Base-by-base conservation (phyloP, 2,113 vertebrate genomes). In the Pagrus major region DNA sequence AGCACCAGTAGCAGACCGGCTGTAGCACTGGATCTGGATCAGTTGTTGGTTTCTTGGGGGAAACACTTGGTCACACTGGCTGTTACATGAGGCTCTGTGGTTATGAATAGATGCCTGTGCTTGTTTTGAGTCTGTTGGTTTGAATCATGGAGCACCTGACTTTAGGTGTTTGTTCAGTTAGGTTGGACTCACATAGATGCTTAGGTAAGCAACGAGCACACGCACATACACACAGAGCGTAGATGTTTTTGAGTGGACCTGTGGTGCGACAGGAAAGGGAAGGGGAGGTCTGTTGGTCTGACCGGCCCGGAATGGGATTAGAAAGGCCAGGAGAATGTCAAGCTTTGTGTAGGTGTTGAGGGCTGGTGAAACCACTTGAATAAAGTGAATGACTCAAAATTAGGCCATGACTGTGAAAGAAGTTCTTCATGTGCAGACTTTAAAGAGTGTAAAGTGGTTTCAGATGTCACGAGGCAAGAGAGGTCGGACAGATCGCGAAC, bases 291-390 rank as follows among this genome's bases (percentile, higher is more conserved):
- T 59, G 80, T 51, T 75, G 67, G 54, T 76, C 55, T 82, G 75
- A 84, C 78, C 42, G 37, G 77, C 27, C 82, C 81, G 84, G 78
- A 89, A 86, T 77, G 83, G 51, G 56, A 79, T 85, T 66, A 84
- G 70, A 93, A 94, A 92, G 85, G 91, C 76, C 85, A 88, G 67
- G 59, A 92, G 76, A 93, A 93, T 91, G 91, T 90, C 91, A 88
- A 46, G 69, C 90, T 84, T 92, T 93, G 87, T 91, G 66, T 71
- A 58, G 51, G 68, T 86, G 76, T 75, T 81, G 46, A 85, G 77
- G 54, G 64, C 66, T 58, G 25, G n/a, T 51, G 42, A 78, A 89
- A 67, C 25, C 15, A 47, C 46, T 56, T 31, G 5, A 3, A 21
- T 52, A 21, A 55, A 68, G n/a, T 75, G 4, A 73, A 47, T 59